Evolutionary conservation across 2,797 vertebrate species (phyloP).

Genomic region (Amniataba percoides): DNA sequence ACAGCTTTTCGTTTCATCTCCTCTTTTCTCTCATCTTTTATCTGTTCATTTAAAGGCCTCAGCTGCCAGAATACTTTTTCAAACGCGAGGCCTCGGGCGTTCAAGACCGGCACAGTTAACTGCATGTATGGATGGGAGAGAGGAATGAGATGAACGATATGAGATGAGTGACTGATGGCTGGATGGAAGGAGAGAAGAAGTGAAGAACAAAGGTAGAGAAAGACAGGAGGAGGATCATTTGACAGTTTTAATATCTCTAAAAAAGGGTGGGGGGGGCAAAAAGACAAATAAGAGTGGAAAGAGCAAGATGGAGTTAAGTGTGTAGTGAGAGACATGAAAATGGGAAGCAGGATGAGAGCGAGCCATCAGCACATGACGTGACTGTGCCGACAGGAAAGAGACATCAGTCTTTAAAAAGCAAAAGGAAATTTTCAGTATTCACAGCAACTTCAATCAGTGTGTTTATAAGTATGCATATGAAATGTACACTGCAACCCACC

Average conservation of each 20-base stretch:
- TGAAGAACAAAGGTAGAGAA: slow-evolving; percentile 1
- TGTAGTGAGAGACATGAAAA: not conserved
- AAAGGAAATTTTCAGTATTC: not conserved
- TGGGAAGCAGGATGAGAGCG: not conserved
- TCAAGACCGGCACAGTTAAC: not conserved
- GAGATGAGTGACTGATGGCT: not conserved
- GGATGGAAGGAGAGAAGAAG: not conserved
- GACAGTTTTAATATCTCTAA: not conserved
- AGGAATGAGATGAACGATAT: not conserved
- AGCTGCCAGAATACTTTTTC: not conserved
- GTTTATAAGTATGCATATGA: not conserved
- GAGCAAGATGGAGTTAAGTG: not conserved
- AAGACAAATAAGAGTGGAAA: not conserved
- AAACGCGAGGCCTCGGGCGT: not conserved
- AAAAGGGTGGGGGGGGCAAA: not conserved
- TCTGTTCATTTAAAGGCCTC: slow-evolving; percentile 6
- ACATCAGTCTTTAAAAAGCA: not conserved
- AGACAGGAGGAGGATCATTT: not conserved
- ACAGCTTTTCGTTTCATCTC: slow-evolving; percentile 23
- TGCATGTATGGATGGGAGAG: not conserved
- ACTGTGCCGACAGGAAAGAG: not conserved
- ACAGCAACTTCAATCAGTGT: not conserved
- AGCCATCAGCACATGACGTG: not conserved
- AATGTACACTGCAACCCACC: too few relatives aligned
- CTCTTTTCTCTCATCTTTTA: not conserved